These are phyloP conservation scores for Spilogale gracilis DNA, from an alignment of 2,113 vertebrate genomes.

Conservation along the genomic window DNA sequence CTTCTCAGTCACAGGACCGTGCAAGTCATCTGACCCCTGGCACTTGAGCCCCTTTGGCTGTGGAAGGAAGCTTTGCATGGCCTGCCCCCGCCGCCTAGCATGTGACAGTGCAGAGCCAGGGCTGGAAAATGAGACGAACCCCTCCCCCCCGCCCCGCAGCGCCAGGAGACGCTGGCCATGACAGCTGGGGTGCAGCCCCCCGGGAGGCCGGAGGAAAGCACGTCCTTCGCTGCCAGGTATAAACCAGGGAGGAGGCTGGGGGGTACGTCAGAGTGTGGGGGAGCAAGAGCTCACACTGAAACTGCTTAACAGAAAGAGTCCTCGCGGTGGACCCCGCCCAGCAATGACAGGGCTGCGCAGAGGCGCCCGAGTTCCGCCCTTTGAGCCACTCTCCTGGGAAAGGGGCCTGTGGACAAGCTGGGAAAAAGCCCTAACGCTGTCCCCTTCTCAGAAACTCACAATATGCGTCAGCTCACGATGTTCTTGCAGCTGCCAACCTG, in stretches of 20 bases:
- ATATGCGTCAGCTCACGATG: neutral
- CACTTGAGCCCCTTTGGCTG: neutral
- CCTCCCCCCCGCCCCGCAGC: rapidly evolving
- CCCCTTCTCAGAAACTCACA: neutral
- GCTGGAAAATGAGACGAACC: neutral
- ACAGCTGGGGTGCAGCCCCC: neutral
- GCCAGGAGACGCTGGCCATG: neutral
- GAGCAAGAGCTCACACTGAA: neutral
- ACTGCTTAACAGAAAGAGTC: neutral
- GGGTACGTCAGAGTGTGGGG: neutral
- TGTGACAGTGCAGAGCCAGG: rapidly evolving
- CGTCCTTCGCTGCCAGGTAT: neutral
- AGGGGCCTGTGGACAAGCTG: neutral
- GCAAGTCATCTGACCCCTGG: neutral
- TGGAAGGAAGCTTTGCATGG: neutral
- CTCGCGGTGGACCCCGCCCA: rapidly evolving
- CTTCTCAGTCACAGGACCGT: neutral
- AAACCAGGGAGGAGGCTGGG: rapidly evolving
- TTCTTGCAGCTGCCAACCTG: neutral
- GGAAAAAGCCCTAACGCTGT: neutral
- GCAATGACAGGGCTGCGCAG: rapidly evolving
- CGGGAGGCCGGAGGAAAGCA: neutral
- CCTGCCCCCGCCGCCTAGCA: neutral
- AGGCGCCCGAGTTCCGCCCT: rapidly evolving
- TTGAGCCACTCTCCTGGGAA: neutral